Conservation (phyloP, 2,888 invertebrate species). For the Sabatieria punctata region DNA sequence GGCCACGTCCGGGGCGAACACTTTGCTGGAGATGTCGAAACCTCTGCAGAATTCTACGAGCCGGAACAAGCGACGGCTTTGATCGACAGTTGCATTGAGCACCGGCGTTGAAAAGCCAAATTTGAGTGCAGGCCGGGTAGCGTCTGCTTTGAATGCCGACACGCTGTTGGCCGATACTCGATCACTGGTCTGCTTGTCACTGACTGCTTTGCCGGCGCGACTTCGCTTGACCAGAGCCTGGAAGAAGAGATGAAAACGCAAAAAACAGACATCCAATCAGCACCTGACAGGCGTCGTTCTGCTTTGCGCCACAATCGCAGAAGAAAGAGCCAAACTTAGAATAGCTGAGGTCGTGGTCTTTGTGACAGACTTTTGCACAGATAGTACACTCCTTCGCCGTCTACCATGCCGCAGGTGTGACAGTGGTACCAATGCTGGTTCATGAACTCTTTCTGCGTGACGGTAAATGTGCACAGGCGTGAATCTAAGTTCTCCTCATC, state of each 20-base stretch:
- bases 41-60: too few relatives aligned
- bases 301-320: slow-evolving; percentile 80
- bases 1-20: too few relatives aligned
- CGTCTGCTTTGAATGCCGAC: too few relatives aligned
- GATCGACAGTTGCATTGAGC: too few relatives aligned
- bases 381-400: slow-evolving; percentile 94
- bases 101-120: too few relatives aligned
- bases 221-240: slow-evolving; percentile 46
- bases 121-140: too few relatives aligned
- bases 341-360: slow-evolving; percentile 72
- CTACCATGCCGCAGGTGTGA: slow-evolving; percentile 95
- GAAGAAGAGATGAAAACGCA: slow-evolving; percentile 26
- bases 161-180: slow-evolving; percentile 25
- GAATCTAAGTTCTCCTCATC: slow-evolving; percentile 4
- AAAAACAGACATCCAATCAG: background rate
- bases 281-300: slow-evolving; percentile 45
- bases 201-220: background rate
- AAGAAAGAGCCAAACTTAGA: slow-evolving; percentile 98
- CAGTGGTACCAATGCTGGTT: slow-evolving; percentile 81
- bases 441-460: slow-evolving; percentile 93
- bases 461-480: slow-evolving; percentile 76
- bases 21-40: too few relatives aligned
- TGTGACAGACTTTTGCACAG: slow-evolving; percentile 89
- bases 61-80: too few relatives aligned
- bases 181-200: slow-evolving; percentile 34